Evolutionary conservation across 1,140 invertebrate species (phyloP), one percentile per base, ranked within the genome.

Genomic region (Lasaia peninsularis): DNA sequence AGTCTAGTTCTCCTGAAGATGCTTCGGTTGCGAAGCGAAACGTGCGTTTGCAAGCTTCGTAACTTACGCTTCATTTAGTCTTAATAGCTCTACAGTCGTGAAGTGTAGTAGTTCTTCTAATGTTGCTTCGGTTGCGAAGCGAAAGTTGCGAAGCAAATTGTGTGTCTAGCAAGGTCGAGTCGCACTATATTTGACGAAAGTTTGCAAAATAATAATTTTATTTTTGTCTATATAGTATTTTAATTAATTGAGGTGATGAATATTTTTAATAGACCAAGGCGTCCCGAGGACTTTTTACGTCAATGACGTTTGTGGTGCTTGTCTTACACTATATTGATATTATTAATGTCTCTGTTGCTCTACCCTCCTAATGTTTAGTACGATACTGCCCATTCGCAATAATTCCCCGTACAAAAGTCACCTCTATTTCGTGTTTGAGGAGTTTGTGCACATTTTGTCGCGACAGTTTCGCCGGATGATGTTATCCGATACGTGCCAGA

Each of bases 401-500:
- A 44, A 52, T 75, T 71, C 69, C 73, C 75, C 81, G 78, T 84
- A 83, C 80, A 86, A 86, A 82, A 76, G 65, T 65, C 49, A 52
- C 24, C 34, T 53, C 14, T 28, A 28, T 56, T 52, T 53, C 44
- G 53, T 70, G 56, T 71, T 62, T 71, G 71, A 77, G 75, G 73
- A 84, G 80, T 82, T 73, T 68, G 69, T 67, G 40, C 44, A 48
- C 44, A 56, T 56, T 33, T 60, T 50, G 44, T 62, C 56, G 50
- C 59, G 60, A 62, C 64, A 62, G 28, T 62, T 52, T 54, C 35
- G 60, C 49, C 56, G 64, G 60, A 66, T 40, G 64, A 51, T 63
- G 65, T 72, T 73, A 73, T 83, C 79, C 75, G 79, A 68, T 75
- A 86, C 71, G 85, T 88, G 85, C 85, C 85, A 88, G 78, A 86